These are phyloP conservation scores for Coenonympha arcania DNA, from an alignment of 2,888 invertebrate genomes.

Conservation along the genomic window DNA sequence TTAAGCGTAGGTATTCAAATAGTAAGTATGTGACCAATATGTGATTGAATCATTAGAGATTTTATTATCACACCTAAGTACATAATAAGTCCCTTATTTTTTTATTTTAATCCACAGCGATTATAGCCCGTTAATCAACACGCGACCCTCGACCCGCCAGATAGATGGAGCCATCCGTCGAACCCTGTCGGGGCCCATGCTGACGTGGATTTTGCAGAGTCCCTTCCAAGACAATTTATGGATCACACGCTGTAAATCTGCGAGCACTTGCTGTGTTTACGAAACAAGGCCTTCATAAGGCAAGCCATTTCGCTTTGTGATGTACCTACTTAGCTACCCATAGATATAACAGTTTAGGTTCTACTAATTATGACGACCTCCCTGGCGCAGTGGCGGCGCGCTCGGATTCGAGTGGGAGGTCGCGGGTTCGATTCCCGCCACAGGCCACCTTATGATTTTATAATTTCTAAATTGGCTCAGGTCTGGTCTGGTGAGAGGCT, in stretches of 20 bases:
- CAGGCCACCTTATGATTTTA: too few species aligned
- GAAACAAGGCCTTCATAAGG: slow-evolving; percentile 35
- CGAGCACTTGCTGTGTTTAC: slow-evolving; percentile 50
- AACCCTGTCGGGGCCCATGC: slow-evolving; percentile 50
- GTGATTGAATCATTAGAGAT: not conserved
- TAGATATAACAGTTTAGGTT: too few species aligned
- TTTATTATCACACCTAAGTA: slow-evolving; percentile 13
- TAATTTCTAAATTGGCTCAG: too few species aligned
- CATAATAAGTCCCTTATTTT: too few species aligned
- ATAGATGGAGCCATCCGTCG: slow-evolving; percentile 67
- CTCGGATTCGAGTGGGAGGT: too few species aligned
- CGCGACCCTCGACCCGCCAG: slow-evolving; percentile 46
- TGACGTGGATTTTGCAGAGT: slow-evolving; percentile 56
- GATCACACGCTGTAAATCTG: slow-evolving; percentile 63
- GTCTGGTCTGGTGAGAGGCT: too few species aligned
- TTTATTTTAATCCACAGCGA: slow-evolving; percentile 27
- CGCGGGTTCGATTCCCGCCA: too few species aligned
- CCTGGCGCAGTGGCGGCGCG: too few species aligned
- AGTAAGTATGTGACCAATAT: too few species aligned
- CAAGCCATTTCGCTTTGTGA: slow-evolving; percentile 22
- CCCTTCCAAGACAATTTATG: slow-evolving; percentile 59
- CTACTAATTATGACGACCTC: too few species aligned
- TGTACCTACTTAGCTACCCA: too few species aligned
- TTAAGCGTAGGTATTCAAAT: too few species aligned
- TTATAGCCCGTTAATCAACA: slow-evolving; percentile 60